phyloP scores from a whole-genome alignment of 1,140 invertebrate species.

The Euura saliciscinereae region DNA sequence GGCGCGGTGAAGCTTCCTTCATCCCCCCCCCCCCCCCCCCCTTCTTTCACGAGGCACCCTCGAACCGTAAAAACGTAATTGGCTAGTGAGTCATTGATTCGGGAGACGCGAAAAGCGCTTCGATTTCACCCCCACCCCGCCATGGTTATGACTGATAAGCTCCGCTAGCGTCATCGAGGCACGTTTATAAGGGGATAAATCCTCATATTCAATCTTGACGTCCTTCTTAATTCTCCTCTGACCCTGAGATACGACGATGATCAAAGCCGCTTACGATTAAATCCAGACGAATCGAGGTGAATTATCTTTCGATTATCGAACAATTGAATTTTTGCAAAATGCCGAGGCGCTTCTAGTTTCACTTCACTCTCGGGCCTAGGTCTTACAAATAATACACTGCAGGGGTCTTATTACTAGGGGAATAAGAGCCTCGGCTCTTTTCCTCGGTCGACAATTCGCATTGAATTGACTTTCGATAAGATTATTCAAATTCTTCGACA shows the following conservation, averaged over 20 bases:
- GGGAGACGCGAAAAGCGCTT: not conserved
- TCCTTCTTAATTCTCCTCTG: no score
- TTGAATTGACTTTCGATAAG: slow-evolving; percentile 1
- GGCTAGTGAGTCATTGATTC: slow-evolving; percentile 7
- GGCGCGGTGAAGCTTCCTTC: not conserved
- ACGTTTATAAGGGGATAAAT: not conserved
- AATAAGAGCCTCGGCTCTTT: no score
- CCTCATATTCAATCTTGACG: not conserved
- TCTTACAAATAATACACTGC: no score
- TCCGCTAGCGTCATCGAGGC: not conserved
- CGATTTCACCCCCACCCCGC: not conserved
- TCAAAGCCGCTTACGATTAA: no score
- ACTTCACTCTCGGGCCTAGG: no score
- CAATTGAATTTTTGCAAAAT: no score
- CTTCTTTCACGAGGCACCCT: not conserved
- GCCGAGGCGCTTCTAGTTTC: no score
- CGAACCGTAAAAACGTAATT: slow-evolving; percentile 5
- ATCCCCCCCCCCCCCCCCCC: slow-evolving; percentile 2
- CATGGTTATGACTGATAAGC: not conserved
- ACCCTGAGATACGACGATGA: no score
- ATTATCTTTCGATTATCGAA: no score
- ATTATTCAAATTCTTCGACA: not conserved
- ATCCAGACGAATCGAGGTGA: no score
- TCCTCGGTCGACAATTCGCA: not conserved
- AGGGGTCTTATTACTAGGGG: no score